Evolutionary conservation across 2,888 invertebrate species (phyloP).

Genomic region (Cheilosia urbana): DNA sequence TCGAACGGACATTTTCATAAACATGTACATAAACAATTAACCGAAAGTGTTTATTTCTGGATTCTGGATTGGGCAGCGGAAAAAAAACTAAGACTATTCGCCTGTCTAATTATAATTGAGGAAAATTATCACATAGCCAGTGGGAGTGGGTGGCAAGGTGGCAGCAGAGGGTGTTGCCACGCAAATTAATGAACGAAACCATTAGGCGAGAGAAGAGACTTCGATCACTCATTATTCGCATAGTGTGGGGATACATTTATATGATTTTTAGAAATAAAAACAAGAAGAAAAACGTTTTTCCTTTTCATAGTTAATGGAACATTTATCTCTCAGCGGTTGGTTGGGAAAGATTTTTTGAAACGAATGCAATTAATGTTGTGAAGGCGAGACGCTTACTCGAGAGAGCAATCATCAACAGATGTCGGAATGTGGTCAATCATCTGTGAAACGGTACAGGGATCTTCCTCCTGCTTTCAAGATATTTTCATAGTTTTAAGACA

Average conservation of each 20-base stretch:
- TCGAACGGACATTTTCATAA: slow-evolving; percentile 44
- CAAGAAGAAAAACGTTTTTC: neutral
- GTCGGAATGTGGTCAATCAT: slow-evolving; percentile 37
- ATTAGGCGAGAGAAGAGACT: slow-evolving; percentile 45
- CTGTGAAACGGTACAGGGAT: slow-evolving; percentile 22
- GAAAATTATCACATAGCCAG: slow-evolving; percentile 14
- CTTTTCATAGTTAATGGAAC: slow-evolving; percentile 41
- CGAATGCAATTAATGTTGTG: slow-evolving; percentile 50
- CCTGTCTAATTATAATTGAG: slow-evolving; percentile 8
- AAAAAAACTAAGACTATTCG: slow-evolving; percentile 16
- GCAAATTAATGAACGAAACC: slow-evolving; percentile 36
- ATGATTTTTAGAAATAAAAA: slow-evolving; percentile 7
- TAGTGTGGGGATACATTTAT: slow-evolving; percentile 12
- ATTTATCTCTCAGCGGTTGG: slow-evolving; percentile 42
- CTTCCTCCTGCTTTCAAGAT: slow-evolving; percentile 14
- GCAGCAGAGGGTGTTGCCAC: neutral
- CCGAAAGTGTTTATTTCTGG: slow-evolving; percentile 49
- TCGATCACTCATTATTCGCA: slow-evolving; percentile 47
- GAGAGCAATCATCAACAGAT: neutral
- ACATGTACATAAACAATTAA: slow-evolving; percentile 52
- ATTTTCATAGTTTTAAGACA: neutral
- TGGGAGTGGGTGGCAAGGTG: neutral
- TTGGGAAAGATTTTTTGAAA: slow-evolving; percentile 44
- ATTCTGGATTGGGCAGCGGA: slow-evolving; percentile 51
- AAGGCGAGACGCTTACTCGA: slow-evolving; percentile 24